These are phyloP conservation scores for Hydriomena furcata DNA, from an alignment of 2,888 invertebrate genomes.

Conservation along the genomic window DNA sequence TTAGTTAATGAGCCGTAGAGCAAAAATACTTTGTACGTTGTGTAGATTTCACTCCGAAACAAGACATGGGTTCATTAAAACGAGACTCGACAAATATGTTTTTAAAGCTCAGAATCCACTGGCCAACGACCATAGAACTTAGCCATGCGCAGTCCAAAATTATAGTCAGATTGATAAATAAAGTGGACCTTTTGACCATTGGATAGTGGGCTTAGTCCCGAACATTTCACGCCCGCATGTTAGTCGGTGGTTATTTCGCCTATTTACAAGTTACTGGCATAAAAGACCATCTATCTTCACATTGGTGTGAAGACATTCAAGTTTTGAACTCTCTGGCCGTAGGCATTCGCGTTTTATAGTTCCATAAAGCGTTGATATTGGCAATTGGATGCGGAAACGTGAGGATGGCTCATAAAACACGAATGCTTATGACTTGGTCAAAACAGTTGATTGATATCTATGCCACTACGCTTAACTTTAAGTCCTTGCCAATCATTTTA, in stretches of 20 bases:
- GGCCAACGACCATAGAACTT: constrained; percentile 6
- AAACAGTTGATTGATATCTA: no score
- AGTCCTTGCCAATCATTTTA: no score
- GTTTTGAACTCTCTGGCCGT: no score
- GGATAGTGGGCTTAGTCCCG: constrained; percentile 24
- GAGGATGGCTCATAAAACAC: no score
- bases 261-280: constrained; percentile 29
- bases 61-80: constrained; percentile 17
- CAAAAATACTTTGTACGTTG: constrained; percentile 28
- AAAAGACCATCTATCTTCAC: constrained; percentile 9
- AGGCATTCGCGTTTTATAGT: no score
- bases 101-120: constrained; percentile 22
- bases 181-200: constrained; percentile 15
- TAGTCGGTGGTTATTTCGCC: constrained; percentile 35
- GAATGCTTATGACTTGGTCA: no score
- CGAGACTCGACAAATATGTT: constrained; percentile 13
- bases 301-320: constrained; percentile 59
- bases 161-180: constrained; percentile 8
- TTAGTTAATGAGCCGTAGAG: background rate
- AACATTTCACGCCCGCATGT: constrained; percentile 25
- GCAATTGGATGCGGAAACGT: no score
- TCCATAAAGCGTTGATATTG: no score
- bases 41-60: constrained; percentile 30
- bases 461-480: no score
- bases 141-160: constrained; percentile 2